Conservation (phyloP, 2,113 vertebrate species). For the Proteles cristata region DNA sequence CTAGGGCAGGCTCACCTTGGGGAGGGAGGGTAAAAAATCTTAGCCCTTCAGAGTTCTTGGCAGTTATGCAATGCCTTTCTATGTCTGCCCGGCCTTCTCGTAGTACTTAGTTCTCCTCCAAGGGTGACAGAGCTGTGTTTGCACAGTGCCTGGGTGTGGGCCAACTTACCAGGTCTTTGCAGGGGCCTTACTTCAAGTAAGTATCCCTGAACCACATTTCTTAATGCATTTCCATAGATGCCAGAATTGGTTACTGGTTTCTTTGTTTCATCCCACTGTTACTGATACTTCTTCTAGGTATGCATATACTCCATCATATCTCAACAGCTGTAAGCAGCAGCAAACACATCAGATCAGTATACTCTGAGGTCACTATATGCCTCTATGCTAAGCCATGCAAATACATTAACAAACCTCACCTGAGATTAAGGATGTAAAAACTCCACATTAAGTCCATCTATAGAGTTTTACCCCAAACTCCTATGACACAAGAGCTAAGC, state of each 20-base stretch:
- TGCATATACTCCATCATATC: not conserved
- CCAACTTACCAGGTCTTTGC: not conserved
- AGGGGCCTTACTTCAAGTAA: no score
- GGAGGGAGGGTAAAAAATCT: not conserved
- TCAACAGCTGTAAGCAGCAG: constrained; percentile 21
- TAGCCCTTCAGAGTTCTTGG: not conserved
- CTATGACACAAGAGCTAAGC: not conserved
- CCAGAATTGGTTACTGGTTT: not conserved
- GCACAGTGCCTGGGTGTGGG: not conserved
- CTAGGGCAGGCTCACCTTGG: not conserved
- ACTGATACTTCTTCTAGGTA: not conserved
- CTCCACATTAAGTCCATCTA: not conserved
- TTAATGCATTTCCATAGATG: not conserved
- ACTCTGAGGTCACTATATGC: not conserved
- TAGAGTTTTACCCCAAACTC: constrained; percentile 33
- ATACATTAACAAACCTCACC: not conserved
- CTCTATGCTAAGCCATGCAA: not conserved
- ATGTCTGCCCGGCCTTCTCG: not conserved
- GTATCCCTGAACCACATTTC: not conserved
- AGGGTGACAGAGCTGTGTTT: not conserved
- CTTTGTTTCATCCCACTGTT: constrained; percentile 12
- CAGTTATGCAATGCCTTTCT: not conserved
- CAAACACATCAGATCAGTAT: not conserved
- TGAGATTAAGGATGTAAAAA: constrained; percentile 26
- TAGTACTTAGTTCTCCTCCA: constrained; percentile 2